Base-by-base conservation (phyloP, 1,140 invertebrate genomes). In the Ladona fulva region DNA sequence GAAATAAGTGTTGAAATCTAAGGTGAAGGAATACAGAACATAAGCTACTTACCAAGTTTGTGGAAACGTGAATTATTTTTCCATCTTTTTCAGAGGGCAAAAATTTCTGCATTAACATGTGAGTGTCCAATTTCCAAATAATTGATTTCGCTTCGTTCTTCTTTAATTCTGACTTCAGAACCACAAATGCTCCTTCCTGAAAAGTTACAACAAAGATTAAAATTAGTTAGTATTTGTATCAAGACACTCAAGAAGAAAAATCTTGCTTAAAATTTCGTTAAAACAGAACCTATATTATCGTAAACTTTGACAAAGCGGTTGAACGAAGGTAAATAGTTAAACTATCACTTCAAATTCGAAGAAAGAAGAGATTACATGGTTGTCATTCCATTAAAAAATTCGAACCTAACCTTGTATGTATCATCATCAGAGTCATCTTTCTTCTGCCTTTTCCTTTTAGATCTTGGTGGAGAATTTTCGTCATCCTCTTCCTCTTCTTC, bases 21-120 rank as follows among this genome's bases (percentile, higher is more conserved):
- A 37, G 8, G 29, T 5, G 29, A 8, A 37, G 29, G 3, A 37
- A 37, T 1, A 37, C 1, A 66, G 16, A 6, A 22, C 12, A 12
- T 22, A 5, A 66, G 14, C 12, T 52, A 52, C 52, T 66, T 66
- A 66, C 52, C 52, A 66, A 66, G n/a, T 66, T 66, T 66, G 52
- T 66, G 5, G 52, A 66, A 19, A 66, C 52, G n/a, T 66, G 52
- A 66, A 66, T 66, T 66, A 66, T 66, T 66, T 12, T 3, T 19
- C 52, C 52, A 66, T 12, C 52, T 22, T 66, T 66, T 12, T 66
- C 52, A 22, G 52, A 66, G 16, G 52, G 52, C 52, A 66, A 22
- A 22, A 66, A 66, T 66, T 66, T 66, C 52, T 66, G 52, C 52
- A 66, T 66, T 66, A 66, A 66, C n/a, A 66, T 19, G n/a, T 66